Percentiles rank a stretch among this genome's conserved stretches.
Evolutionary conservation across 2,888 invertebrate genomes (phyloP).

Genomic region (Chelonus formosanus): DNA sequence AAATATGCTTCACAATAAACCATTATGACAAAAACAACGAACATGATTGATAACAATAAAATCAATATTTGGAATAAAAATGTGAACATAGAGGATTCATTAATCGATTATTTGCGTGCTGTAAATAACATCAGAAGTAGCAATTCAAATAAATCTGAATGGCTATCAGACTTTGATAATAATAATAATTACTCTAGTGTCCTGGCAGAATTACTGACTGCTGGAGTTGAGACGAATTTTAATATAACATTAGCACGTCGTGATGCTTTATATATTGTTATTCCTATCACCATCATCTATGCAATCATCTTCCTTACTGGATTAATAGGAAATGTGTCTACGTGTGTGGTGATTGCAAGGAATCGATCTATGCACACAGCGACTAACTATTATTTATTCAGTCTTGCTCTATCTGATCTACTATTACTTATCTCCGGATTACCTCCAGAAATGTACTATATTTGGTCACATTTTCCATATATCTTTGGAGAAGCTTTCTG

Average conservation of each 20-base stretch:
- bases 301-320: conserved; percentile 77
- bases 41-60: too few species aligned
- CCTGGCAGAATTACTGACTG: conserved; percentile 32
- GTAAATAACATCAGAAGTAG: too few species aligned
- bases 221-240: conserved; percentile 15
- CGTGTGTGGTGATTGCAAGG: conserved; percentile 79
- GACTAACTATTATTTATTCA: conserved; percentile 85
- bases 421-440: conserved; percentile 78
- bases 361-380: conserved; percentile 86
- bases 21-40: too few species aligned
- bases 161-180: not conserved
- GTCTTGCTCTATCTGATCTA: conserved; percentile 80
- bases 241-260: conserved; percentile 45
- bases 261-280: conserved; percentile 71
- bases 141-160: not conserved
- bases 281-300: conserved; percentile 76
- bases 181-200: conserved; percentile 35
- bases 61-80: too few species aligned
- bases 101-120: conserved; percentile 20
- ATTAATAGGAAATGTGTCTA: conserved; percentile 80
- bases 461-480: conserved; percentile 79
- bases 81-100: conserved; percentile 29
- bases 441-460: conserved; percentile 80
- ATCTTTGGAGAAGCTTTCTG: conserved; percentile 82
- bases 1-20: too few species aligned